A percentile compares a stretch with the other conserved stretches of the same genome.
Conservation (phyloP, 2,888 invertebrate species). For the Phaedon cochleariae region DNA sequence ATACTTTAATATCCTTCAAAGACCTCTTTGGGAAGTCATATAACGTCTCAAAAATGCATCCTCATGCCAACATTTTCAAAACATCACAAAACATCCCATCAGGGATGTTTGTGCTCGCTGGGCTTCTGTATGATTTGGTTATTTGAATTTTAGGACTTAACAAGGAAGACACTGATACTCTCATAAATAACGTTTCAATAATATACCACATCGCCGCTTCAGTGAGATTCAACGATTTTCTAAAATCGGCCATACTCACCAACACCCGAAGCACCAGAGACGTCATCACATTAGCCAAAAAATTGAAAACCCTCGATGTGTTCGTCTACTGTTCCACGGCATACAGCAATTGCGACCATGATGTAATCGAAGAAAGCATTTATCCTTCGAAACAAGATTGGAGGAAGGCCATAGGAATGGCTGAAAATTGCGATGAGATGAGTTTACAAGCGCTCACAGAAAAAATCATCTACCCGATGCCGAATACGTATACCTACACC, state of each 20-base stretch:
- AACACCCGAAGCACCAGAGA: conserved; percentile 75
- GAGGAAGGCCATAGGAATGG: conserved; percentile 71
- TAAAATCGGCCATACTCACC: conserved; percentile 70
- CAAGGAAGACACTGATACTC: conserved; percentile 62
- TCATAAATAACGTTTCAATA: conserved; percentile 70
- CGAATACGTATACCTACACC: conserved; percentile 92
- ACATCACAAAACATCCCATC: no score
- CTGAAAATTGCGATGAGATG: conserved; percentile 69
- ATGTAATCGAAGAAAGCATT: conserved; percentile 78
- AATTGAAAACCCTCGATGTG: conserved; percentile 64
- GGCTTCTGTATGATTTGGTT: background rate
- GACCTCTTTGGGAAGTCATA: no score
- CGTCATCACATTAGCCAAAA: conserved; percentile 68
- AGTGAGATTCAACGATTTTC: conserved; percentile 83
- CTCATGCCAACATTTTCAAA: no score
- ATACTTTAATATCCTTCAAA: no score
- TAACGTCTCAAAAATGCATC: no score
- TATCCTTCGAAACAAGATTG: conserved; percentile 78
- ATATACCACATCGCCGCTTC: conserved; percentile 85
- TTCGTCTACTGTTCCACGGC: conserved; percentile 88
- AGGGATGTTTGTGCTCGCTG: no score
- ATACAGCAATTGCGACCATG: conserved; percentile 79
- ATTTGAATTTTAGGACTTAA: conserved; percentile 64
- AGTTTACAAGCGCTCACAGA: conserved; percentile 67
- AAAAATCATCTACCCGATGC: conserved; percentile 71